phyloP scores from a whole-genome alignment of 2,888 invertebrate species.

The Andrena marginata region DNA sequence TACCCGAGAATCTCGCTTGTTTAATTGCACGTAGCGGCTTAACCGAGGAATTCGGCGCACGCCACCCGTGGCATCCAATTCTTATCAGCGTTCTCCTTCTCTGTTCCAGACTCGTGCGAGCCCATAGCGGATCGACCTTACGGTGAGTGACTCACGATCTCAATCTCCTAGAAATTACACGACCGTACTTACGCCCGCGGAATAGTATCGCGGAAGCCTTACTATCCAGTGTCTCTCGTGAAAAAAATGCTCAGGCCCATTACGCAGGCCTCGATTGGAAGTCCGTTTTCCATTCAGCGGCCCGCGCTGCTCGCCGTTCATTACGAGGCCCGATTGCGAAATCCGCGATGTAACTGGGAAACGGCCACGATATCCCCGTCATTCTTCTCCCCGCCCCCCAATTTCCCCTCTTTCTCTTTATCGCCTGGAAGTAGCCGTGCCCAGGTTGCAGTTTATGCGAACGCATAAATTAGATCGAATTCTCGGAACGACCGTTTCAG shows the following conservation, averaged over 20 bases:
- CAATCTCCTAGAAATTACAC: slow-evolving; percentile 65
- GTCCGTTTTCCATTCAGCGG: slow-evolving; percentile 54
- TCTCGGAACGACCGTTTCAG: slow-evolving; percentile 60
- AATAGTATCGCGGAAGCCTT: slow-evolving; percentile 62
- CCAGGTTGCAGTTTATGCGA: slow-evolving; percentile 60
- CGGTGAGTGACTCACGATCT: slow-evolving; percentile 79
- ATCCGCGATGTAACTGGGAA: slow-evolving; percentile 57
- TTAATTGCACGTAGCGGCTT: slow-evolving; percentile 11
- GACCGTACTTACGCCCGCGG: slow-evolving; percentile 50
- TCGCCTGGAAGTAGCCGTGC: slow-evolving; percentile 37
- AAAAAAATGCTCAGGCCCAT: slow-evolving; percentile 53
- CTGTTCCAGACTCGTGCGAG: slow-evolving; percentile 83
- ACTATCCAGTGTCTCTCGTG: slow-evolving; percentile 56
- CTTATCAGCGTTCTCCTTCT: slow-evolving; percentile 40
- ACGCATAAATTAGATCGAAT: slow-evolving; percentile 66
- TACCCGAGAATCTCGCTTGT: slow-evolving; percentile 24
- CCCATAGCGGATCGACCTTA: slow-evolving; percentile 82
- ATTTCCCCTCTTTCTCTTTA: slow-evolving; percentile 37
- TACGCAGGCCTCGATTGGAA: slow-evolving; percentile 56
- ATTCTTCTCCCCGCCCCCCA: background rate
- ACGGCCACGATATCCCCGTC: slow-evolving; percentile 24
- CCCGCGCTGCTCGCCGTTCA: slow-evolving; percentile 34
- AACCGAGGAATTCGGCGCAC: slow-evolving; percentile 27
- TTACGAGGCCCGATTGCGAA: slow-evolving; percentile 65
- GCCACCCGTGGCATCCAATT: background rate